Conservation (phyloP, 2,888 invertebrate genomes). For the Acanthoscelides obtectus region DNA sequence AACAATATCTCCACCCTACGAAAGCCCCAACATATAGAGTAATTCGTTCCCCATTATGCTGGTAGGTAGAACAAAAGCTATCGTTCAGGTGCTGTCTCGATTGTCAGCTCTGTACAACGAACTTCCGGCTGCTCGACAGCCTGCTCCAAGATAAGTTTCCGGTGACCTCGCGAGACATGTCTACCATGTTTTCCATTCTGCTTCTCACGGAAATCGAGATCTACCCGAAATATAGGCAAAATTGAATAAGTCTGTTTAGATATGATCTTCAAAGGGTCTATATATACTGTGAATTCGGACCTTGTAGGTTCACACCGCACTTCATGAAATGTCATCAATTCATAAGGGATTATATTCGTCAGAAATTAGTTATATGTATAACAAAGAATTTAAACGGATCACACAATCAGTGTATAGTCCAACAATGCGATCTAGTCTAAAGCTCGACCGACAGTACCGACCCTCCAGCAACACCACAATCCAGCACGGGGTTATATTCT, state of each 20-base stretch:
- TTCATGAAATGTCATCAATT: no score
- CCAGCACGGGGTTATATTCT: no score
- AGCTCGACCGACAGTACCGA: no score
- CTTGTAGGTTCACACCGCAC: no score
- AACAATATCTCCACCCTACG: not conserved
- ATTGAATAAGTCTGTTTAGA: not conserved
- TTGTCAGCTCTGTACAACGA: not conserved
- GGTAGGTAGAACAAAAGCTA: not conserved
- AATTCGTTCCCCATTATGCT: not conserved
- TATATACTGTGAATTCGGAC: no score
- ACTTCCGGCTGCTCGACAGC: not conserved
- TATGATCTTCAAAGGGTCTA: no score
- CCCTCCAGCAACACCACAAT: no score
- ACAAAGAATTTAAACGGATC: no score
- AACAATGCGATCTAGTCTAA: no score
- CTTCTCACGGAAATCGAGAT: not conserved
- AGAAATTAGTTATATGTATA: no score
- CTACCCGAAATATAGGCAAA: not conserved
- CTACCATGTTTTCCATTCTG: not conserved
- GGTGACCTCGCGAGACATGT: not conserved
- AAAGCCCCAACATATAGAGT: not conserved
- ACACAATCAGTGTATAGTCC: no score
- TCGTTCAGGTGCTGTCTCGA: not conserved
- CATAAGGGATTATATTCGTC: no score
- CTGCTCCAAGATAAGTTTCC: not conserved